Evolutionary conservation across 2,797 vertebrate species (phyloP), one percentile per base, ranked within the genome.

Genomic region (Brachymystax lenok): DNA sequence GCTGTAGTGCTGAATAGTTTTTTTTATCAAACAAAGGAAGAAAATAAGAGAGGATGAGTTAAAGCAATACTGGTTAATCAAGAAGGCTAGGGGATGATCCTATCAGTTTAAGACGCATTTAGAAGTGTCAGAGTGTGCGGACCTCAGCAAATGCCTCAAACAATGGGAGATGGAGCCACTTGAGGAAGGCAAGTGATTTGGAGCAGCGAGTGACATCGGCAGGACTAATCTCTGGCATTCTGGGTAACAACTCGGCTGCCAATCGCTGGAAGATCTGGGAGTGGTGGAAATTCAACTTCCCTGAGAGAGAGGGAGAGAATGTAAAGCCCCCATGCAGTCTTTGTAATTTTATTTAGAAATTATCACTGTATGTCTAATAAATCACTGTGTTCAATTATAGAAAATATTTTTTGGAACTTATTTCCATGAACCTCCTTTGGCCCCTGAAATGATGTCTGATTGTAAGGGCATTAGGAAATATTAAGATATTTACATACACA

Each of bases 131-230:
- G 13, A 66, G 28, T 51, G 28, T 14, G 80, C 86, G 69, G 63
- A 98, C 97, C 95, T 97, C 94, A 0, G 93, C 80, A 7, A 98
- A 92, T 83, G 95, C 95, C 85, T 98, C 96, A 51, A 96, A 97
- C 1, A 99, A 91, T 1, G 95, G 95, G 13, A 95, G 69, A 83
- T 92, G 93, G 63, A 96, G 94, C 95, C 96, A 98, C 79, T 96
- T 97, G 76, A 99, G 95, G 78, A 95, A 92, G 64, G 95, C 92
- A 0, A 98, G 91, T 54, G 97, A 98, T 69, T 96, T 95, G 70
- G 95, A 56, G 6, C 91, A 96, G 51, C 92, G 94, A 0, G 89
- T 90, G 75, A 97, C 90, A 1, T 97, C 94, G 0, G 40, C 0
- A 0, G 94, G 24, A 0, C 76, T 86, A 82, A 98, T 86, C 14